Evolutionary conservation across 2,113 vertebrate genomes (phyloP).

Genomic region (Microcebus murinus): DNA sequence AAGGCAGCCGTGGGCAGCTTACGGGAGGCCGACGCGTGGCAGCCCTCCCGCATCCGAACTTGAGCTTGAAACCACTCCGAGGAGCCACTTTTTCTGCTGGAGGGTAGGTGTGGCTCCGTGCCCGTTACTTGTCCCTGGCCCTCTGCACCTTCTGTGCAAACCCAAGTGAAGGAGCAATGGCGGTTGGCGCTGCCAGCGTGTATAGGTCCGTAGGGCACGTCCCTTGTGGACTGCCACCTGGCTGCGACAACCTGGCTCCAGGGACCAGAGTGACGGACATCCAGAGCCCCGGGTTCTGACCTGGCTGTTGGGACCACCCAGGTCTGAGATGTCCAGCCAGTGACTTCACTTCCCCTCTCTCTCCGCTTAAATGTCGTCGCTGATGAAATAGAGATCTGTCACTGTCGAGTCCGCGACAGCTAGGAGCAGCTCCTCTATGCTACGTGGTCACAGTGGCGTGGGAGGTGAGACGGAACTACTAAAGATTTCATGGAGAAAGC

Average conservation of each 20-base stretch:
- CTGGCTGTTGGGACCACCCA: neutral
- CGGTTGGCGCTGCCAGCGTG: neutral
- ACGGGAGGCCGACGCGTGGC: neutral
- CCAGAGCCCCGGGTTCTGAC: neutral
- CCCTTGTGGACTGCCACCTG: neutral
- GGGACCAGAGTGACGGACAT: too few relatives aligned
- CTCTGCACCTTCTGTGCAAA: neutral
- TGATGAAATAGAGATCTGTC: neutral
- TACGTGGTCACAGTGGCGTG: too few relatives aligned
- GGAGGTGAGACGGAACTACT: too few relatives aligned
- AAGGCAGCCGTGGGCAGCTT: slow-evolving; percentile 44
- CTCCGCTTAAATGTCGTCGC: neutral
- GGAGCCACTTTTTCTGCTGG: neutral
- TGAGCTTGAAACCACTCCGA: neutral
- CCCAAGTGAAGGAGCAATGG: accelerated
- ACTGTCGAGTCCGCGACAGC: accelerated
- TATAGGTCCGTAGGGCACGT: neutral
- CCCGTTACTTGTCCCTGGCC: accelerated
- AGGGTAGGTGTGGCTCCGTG: neutral
- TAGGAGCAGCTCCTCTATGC: neutral
- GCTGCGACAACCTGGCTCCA: neutral
- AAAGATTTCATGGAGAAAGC: neutral
- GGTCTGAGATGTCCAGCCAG: neutral
- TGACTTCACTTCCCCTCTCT: neutral
- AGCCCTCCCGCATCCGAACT: neutral